Evolutionary conservation across 2,797 vertebrate genomes (phyloP), one percentile per base, ranked within the genome.

Genomic region (Mionectes olivaceus): DNA sequence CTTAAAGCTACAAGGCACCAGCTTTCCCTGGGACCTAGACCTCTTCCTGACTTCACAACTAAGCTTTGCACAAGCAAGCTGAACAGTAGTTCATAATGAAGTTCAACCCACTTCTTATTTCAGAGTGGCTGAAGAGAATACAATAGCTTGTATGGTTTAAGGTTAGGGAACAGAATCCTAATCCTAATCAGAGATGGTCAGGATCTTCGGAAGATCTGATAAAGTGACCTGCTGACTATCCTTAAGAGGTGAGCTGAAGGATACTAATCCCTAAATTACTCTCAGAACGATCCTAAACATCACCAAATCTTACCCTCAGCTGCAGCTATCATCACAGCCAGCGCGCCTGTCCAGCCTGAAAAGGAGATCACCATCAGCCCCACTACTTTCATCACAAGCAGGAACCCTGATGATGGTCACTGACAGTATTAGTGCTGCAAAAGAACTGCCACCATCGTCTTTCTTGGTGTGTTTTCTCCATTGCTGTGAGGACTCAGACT

Each of bases 391-490:
- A 44, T 5, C 22, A 44, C 4, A 6, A 56, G 19, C n/a, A 39
- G 27, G 32, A 87, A 39, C 23, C 35, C 27, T 59, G 14, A 10
- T 43, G 32, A n/a, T 32, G 35, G 19, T n/a, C 60, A 27, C n/a
- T 47, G 56, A 30, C 33, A 65, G n/a, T 28, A 37, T 2, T 14
- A 46, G 33, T 39, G 5, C 17, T 79, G 17, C 21, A 71, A 68
- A 71, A 79, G 14, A 1, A 11, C 27, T 63, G 15, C 21, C 44
- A 57, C 12, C 5, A 23, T 39, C 44, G 27, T 47, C 47, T 63
- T 50, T 82, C 57, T 81, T 0, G 0, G 6, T 23, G 13, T 27
- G 6, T 5, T 79, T 82, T 68, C 53, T 68, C 41, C 33, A 22
- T 18, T 59, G 17, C 22, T 18, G 5, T 19, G 28, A 85, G 22